Evolutionary conservation across 2,113 vertebrate genomes (phyloP).

Genomic region (Electrona antarctica): DNA sequence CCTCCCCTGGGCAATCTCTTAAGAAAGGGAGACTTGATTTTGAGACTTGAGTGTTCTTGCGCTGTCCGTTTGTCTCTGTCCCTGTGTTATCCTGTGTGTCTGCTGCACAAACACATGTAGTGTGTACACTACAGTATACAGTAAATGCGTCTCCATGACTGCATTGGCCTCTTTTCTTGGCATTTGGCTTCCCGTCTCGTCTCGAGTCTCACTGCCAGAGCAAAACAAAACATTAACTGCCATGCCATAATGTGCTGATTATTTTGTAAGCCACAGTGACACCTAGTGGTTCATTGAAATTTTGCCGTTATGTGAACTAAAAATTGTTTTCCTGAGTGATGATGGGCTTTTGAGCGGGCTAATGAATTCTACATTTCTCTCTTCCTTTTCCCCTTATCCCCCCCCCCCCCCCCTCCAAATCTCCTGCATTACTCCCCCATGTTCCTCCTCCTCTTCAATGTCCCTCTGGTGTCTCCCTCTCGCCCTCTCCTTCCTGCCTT

Average conservation of each 20-base stretch:
- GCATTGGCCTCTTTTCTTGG: constrained; percentile 30
- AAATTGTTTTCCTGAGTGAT: too few relatives aligned
- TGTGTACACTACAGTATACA: background rate
- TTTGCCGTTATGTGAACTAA: background rate
- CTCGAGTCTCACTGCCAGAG: constrained; percentile 25
- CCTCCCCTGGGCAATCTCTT: constrained; percentile 45
- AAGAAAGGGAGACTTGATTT: constrained; percentile 33
- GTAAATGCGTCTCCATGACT: constrained; percentile 12
- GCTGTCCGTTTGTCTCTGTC: background rate
- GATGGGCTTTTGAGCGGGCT: too few relatives aligned
- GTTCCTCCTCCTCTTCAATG: background rate
- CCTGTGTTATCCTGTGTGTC: background rate
- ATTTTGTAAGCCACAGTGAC: constrained; percentile 56
- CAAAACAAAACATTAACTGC: background rate
- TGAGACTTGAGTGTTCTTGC: constrained; percentile 7
- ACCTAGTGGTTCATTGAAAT: constrained; percentile 54
- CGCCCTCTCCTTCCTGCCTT: constrained; percentile 30
- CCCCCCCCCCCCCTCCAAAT: background rate
- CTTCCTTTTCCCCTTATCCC: background rate
- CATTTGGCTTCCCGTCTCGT: too few relatives aligned
- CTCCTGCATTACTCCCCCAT: background rate
- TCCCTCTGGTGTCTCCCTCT: background rate
- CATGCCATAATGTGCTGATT: background rate
- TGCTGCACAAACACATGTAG: background rate
- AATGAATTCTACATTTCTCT: background rate